phyloP scores from a whole-genome alignment of 2,888 invertebrate genomes.

The Tortricodes alternella region DNA sequence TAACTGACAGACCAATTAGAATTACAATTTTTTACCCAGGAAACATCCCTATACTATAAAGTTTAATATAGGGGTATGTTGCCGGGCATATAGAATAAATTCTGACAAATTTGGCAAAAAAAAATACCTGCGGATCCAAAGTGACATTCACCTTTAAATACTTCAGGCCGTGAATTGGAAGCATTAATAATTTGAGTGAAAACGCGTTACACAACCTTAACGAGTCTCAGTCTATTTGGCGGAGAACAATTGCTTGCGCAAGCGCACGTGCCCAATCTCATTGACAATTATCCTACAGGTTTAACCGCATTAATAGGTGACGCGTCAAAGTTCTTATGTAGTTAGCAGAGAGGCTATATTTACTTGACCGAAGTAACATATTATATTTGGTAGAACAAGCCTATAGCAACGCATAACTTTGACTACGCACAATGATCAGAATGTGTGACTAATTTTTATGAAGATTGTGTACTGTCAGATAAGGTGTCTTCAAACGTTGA shows the following conservation, averaged over 20 bases:
- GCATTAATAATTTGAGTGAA: slow-evolving; percentile 34
- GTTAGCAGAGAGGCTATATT: background rate
- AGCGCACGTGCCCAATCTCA: slow-evolving; percentile 48
- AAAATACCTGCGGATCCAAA: background rate
- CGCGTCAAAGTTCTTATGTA: background rate
- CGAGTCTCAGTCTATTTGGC: slow-evolving; percentile 54
- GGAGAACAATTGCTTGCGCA: slow-evolving; percentile 53
- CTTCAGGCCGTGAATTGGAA: slow-evolving; percentile 10
- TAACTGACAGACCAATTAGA: no score
- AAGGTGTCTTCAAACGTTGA: no score
- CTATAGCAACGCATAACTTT: no score
- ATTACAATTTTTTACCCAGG: no score
- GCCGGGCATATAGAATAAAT: no score
- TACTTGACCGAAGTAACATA: no score
- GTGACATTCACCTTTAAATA: slow-evolving; percentile 8
- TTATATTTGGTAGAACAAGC: no score
- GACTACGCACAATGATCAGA: no score
- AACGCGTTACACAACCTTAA: slow-evolving; percentile 47
- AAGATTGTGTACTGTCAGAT: no score
- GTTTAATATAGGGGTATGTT: no score
- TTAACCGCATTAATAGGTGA: background rate
- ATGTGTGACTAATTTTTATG: no score
- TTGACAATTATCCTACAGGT: slow-evolving; percentile 29
- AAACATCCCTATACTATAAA: no score
- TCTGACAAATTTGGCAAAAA: background rate